Base-by-base conservation (phyloP, 2,888 invertebrate species). In the Drosophila imparisetae region DNA sequence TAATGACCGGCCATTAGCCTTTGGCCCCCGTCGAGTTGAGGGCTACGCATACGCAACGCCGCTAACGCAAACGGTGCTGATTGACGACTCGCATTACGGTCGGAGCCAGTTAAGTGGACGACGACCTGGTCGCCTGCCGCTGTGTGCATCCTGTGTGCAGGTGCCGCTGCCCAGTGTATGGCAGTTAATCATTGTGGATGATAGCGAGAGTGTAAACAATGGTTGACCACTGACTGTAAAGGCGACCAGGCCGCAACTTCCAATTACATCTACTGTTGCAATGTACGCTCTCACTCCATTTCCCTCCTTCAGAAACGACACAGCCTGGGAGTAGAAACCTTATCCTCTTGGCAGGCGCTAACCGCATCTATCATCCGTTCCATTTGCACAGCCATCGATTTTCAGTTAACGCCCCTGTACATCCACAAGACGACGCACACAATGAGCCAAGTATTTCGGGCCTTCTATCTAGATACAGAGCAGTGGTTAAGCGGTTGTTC, bases 11-110 rank as follows among this genome's bases (percentile, higher is more conserved):
- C 78, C 74, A 72, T 84, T 83, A 86, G 78, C 85, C 81, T 86
- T 79, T 71, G 53, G 72, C 61, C 78, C 61, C 75, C 61, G 40
- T 49, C 42, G 40, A 38, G 96, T 95, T 55, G 38, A 38, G 87
- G 97, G 42, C 97, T 0, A 94, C 96, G 2, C 96, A 96, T 0
- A 97, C 97, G 54, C 38, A 38, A 54, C 54, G 0, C 93, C 97
- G 48, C 93, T 97, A 70, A 96, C 96, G 2, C 97, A 97, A 90
- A 83, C 80, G 13, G 71, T 74, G 38, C 75, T 89, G 70, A 84
- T 92, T 65, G 84, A 90, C 64, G 90, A 91, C 64, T 79, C 79
- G 29, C 61, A 88, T 57, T 93, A 88, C 78, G 91, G 93, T 54
- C 61, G 58, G 68, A 61, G 71, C 59, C 64, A 80, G 80, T 78